These are phyloP conservation scores for Aphidius gifuensis DNA, from an alignment of 1,140 invertebrate genomes.

Conservation along the genomic window DNA sequence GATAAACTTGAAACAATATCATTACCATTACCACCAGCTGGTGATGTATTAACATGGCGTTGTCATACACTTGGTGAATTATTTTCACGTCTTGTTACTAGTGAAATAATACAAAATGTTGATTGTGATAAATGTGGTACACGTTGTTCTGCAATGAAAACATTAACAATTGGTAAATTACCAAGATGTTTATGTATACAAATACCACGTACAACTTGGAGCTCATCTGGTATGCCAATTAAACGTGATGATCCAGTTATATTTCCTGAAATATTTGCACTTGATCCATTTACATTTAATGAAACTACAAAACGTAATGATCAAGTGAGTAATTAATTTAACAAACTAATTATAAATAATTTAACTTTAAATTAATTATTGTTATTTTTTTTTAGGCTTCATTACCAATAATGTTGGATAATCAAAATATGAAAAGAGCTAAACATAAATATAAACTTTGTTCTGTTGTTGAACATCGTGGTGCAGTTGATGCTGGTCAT, in stretches of 20 bases:
- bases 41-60: constrained; percentile 54
- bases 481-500: constrained; percentile 82
- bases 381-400: background rate
- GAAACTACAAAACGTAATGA: constrained; percentile 53
- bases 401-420: constrained; percentile 16
- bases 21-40: constrained; percentile 65
- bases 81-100: constrained; percentile 76
- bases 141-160: constrained; percentile 61
- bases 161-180: constrained; percentile 84
- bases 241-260: constrained; percentile 83
- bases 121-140: constrained; percentile 74
- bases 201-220: constrained; percentile 82
- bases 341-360: background rate
- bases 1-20: constrained; percentile 89
- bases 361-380: constrained; percentile 6
- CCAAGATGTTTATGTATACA: constrained; percentile 83
- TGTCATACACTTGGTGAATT: constrained; percentile 65
- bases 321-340: constrained; percentile 32
- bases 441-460: constrained; percentile 68
- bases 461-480: constrained; percentile 86
- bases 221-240: constrained; percentile 66
- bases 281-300: constrained; percentile 73
- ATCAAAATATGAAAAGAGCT: constrained; percentile 31
- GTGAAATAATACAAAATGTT: constrained; percentile 80
- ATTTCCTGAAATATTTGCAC: constrained; percentile 79